Percentiles rank a stretch among this genome's conserved stretches.
These are phyloP conservation scores for Ophion obscuratus DNA, from an alignment of 2,888 invertebrate species.

Conservation along the genomic window DNA sequence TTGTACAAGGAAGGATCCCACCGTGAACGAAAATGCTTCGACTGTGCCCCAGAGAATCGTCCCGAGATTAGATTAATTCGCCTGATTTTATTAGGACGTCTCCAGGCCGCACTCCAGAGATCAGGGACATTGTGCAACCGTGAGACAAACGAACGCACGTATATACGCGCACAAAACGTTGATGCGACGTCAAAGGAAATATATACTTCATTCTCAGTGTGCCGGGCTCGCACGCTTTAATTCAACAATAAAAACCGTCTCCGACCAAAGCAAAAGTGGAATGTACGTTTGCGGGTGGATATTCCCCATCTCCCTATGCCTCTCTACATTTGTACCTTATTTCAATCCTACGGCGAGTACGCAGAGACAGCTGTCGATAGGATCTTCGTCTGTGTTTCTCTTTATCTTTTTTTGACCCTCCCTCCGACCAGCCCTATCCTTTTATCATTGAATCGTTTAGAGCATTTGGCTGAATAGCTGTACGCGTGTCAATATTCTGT, in stretches of 20 bases:
- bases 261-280: background rate
- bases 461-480: background rate
- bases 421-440: background rate
- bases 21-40: slow-evolving; percentile 60
- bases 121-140: slow-evolving; percentile 16
- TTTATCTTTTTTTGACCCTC: slow-evolving; percentile 7
- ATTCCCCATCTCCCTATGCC: slow-evolving; percentile 2
- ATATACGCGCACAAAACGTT: slow-evolving; percentile 7
- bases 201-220: slow-evolving; percentile 7
- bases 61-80: slow-evolving; percentile 79
- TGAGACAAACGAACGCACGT: slow-evolving; percentile 25
- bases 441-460: slow-evolving; percentile 1
- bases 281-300: slow-evolving; percentile 1
- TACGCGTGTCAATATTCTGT: background rate
- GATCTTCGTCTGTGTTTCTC: slow-evolving; percentile 8
- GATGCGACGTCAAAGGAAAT: slow-evolving; percentile 45
- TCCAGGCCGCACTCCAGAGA: slow-evolving; percentile 42
- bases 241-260: slow-evolving; percentile 37
- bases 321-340: slow-evolving; percentile 21
- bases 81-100: slow-evolving; percentile 79
- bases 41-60: slow-evolving; percentile 67
- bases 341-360: slow-evolving; percentile 13
- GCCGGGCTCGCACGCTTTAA: slow-evolving; percentile 17
- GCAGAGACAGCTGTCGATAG: slow-evolving; percentile 26
- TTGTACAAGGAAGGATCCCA: slow-evolving; percentile 33